Evolutionary conservation across 2,797 vertebrate genomes (phyloP).

Genomic region (Holocentrus rufus): DNA sequence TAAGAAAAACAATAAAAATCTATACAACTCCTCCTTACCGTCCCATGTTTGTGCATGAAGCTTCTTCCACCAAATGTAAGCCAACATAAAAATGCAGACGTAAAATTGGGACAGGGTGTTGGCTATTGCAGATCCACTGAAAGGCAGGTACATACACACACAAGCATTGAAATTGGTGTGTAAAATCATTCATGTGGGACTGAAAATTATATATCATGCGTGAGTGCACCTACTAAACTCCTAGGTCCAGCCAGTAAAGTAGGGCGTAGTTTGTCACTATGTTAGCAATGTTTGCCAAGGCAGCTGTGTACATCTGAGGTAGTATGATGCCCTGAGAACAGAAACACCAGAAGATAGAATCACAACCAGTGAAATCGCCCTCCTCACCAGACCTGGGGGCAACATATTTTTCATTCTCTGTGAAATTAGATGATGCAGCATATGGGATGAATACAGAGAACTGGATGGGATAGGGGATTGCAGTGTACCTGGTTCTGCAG

Average conservation of each 20-base stretch:
- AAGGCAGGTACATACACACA: slow-evolving; percentile 25
- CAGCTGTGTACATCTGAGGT: slow-evolving; percentile 86
- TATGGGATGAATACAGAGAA: not conserved
- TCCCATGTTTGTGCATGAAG: slow-evolving; percentile 90
- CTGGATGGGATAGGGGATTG: not conserved
- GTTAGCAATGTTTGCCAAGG: slow-evolving; percentile 87
- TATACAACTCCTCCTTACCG: slow-evolving; percentile 78
- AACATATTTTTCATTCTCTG: slow-evolving; percentile 2
- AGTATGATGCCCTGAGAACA: slow-evolving; percentile 87
- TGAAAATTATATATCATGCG: not conserved
- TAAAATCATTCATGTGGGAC: not conserved
- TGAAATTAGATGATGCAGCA: slow-evolving; percentile 2
- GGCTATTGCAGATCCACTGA: slow-evolving; percentile 91
- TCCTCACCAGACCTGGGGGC: too few relatives aligned
- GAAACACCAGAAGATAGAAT: slow-evolving; percentile 25
- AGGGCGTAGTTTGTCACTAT: slow-evolving; percentile 86
- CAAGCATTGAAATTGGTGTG: not conserved
- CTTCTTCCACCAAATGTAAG: slow-evolving; percentile 87
- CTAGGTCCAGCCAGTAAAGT: slow-evolving; percentile 85
- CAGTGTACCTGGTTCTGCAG: slow-evolving; percentile 89
- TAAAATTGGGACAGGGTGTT: slow-evolving; percentile 85
- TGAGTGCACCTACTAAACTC: slow-evolving; percentile 84
- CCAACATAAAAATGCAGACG: slow-evolving; percentile 82
- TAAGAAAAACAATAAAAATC: not conserved
- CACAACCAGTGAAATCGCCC: not conserved